Percentiles rank a stretch among this genome's conserved stretches.
Conservation (phyloP, 1,140 invertebrate species). For the Ephestia elutella region DNA sequence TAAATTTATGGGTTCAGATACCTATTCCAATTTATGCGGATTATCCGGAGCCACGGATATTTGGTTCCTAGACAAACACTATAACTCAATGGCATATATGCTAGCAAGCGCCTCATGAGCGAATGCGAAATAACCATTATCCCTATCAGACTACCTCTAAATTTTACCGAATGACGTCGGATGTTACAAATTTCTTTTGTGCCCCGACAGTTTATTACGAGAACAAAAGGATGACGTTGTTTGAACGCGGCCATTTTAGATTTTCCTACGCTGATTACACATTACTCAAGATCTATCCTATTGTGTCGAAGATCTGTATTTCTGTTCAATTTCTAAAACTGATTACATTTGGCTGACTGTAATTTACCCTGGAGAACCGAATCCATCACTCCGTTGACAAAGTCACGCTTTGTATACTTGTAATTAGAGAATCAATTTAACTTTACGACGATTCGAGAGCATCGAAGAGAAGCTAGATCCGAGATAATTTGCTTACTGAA, state of each 20-base stretch:
- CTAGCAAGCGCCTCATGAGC: conserved; percentile 19
- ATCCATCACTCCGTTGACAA: conserved; percentile 24
- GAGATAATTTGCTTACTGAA: neutral
- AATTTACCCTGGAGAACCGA: conserved; percentile 31
- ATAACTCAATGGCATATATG: neutral
- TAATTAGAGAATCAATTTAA: conserved; percentile 14
- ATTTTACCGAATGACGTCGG: conserved; percentile 39
- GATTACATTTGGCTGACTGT: conserved; percentile 32
- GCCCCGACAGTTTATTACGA: conserved; percentile 49
- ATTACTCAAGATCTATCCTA: conserved; percentile 42
- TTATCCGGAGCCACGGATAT: neutral
- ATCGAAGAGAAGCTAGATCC: neutral
- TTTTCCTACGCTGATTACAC: conserved; percentile 43
- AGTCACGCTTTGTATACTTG: conserved; percentile 17
- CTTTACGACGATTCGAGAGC: conserved; percentile 4
- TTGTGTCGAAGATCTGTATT: conserved; percentile 41
- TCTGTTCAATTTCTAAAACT: conserved; percentile 34
- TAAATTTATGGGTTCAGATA: conserved; percentile 10
- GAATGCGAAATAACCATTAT: conserved; percentile 20
- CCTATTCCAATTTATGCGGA: conserved; percentile 4
- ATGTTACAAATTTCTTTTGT: conserved; percentile 53
- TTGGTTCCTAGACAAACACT: neutral
- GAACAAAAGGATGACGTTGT: conserved; percentile 49
- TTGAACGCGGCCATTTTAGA: conserved; percentile 44
- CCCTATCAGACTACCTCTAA: conserved; percentile 26